Evolutionary conservation across 2,888 invertebrate species (phyloP).

Genomic region (Seladonia tumulorum): DNA sequence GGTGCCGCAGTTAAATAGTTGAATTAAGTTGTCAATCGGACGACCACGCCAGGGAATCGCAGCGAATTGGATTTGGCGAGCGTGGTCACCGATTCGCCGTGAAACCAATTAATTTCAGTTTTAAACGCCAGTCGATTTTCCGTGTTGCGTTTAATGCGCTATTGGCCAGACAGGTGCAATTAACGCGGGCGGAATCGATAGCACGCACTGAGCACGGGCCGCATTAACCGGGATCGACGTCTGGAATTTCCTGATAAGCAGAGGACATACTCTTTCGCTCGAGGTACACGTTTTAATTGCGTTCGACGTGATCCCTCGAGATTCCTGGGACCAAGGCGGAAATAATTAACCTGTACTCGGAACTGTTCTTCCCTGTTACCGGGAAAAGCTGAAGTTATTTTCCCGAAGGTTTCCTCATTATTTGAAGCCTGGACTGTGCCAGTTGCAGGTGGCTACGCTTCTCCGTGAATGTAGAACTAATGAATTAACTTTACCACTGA

Average conservation of each 20-base stretch:
- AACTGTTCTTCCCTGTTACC: not conserved
- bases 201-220: not conserved
- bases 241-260: not conserved
- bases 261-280: not conserved
- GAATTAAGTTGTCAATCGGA: conserved; percentile 12
- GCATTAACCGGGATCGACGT: not conserved
- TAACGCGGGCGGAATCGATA: not conserved
- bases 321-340: not conserved
- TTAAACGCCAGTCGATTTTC: conserved; percentile 1
- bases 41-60: not conserved
- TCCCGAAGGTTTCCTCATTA: not conserved
- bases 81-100: not conserved
- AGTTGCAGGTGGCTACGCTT: not conserved
- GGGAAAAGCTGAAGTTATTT: not conserved
- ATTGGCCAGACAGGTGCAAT: not conserved
- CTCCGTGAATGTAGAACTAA: not conserved
- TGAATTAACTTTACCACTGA: not conserved
- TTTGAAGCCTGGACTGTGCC: not conserved
- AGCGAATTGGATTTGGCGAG: not conserved
- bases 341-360: not conserved
- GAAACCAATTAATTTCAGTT: conserved; percentile 25
- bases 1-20: not conserved
- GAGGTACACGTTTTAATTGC: not conserved
- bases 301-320: not conserved
- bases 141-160: conserved; percentile 2